Evolutionary conservation across 2,888 invertebrate genomes (phyloP), one percentile per base, ranked within the genome.

Genomic region (Dasysyrphus tricinctus): DNA sequence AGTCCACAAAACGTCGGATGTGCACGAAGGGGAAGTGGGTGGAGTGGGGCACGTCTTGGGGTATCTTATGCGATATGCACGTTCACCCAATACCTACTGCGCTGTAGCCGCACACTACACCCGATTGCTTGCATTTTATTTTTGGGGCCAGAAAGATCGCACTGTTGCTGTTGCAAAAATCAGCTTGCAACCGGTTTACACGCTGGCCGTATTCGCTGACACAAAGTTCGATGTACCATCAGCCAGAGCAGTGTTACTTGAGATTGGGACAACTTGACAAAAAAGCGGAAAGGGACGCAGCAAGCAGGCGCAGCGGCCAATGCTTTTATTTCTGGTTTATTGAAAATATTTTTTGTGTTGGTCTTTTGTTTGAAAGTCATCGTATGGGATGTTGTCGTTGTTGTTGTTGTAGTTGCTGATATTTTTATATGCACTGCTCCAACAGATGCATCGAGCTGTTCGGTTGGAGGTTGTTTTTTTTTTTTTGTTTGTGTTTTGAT

Each of bases 321-420:
- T 70, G 77, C 24, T 61, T 78, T 82, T 82, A 82, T 86, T 86
- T 86, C 86, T 86, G 86, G 86, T 86, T 82, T 86, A 82, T 86
- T 86, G 86, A 86, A 86, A 86, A 86, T 72, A 75, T 47, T 86
- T 82, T 59, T 75, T 85, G 67, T 85, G 39, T 75, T 79, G 74
- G 9, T 61, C 70, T 69, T 74, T 70, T 63, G 73, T 78, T 70
- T 70, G 69, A 32, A 44, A 61, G 73, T 16, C 51, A 49, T 37
- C 42, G 56, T 47, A 65, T 54, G 5, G 56, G 49, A 49, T 16
- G 74, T 65, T 19, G 59, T 74, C 69, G 73, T 54, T 69, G 79
- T 67, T 69, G 29, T 63, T 70, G 49, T 8, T 37, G 74, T 74
- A 67, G 54, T 83, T 54, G 63, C 24, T 24, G 24, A 24, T 24